These are phyloP conservation scores for Masticophis lateralis DNA, from an alignment of 2,797 vertebrate species.

Conservation along the genomic window DNA sequence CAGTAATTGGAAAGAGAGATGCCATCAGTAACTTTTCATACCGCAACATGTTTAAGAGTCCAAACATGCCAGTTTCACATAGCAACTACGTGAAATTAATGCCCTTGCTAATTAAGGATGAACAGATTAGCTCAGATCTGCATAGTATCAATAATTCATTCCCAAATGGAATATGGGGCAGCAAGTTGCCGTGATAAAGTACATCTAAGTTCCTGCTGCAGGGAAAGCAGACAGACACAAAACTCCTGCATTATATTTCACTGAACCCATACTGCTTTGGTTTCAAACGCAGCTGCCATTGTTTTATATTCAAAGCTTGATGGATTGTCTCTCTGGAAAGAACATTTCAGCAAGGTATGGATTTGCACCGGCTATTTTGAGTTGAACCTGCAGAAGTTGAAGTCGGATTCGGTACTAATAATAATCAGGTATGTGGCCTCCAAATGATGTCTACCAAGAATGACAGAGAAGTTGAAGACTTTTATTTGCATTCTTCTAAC, in stretches of 20 bases:
- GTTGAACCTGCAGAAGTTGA: conserved; percentile 8
- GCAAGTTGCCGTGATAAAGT: neutral
- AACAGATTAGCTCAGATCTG: neutral
- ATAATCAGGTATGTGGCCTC: conserved; percentile 10
- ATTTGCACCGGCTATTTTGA: neutral
- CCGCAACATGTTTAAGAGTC: neutral
- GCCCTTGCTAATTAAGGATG: conserved; percentile 5
- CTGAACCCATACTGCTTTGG: neutral
- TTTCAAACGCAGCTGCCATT: conserved; percentile 7
- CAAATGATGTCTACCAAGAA: conserved; percentile 2
- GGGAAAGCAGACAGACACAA: neutral
- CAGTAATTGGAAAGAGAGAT: neutral
- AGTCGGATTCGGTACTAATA: conserved; percentile 4
- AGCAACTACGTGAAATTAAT: neutral
- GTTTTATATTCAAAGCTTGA: conserved; percentile 32
- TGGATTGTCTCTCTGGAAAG: conserved; percentile 11
- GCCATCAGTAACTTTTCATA: neutral
- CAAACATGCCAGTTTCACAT: neutral
- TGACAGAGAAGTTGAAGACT: neutral
- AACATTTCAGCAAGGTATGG: neutral
- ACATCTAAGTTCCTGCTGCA: neutral
- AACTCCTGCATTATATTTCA: conserved; percentile 22
- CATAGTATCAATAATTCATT: neutral
- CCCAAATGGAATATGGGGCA: neutral
- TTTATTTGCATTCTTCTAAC: conserved; percentile 17